Conservation (phyloP, 2,113 vertebrate species). For the Pollachius pollachius region DNA sequence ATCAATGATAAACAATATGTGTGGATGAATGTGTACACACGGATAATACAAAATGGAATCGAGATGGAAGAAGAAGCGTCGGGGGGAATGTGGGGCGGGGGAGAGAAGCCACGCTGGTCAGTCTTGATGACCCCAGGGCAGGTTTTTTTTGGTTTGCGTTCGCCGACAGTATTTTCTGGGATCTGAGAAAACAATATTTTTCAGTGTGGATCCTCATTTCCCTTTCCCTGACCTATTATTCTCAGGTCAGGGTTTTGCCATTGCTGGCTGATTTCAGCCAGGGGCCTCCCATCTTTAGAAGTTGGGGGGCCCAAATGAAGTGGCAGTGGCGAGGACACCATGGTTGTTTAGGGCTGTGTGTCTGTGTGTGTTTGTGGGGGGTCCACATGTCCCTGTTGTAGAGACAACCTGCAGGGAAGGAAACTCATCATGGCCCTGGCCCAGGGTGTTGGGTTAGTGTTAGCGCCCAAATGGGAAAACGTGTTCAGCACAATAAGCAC, state of each 20-base stretch:
- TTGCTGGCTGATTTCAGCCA: constrained; percentile 51
- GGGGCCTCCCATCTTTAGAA: constrained; percentile 24
- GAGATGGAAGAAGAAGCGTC: constrained; percentile 12
- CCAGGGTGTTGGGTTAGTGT: constrained; percentile 55
- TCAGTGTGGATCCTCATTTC: no score
- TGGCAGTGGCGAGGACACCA: no score
- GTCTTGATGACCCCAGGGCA: no score
- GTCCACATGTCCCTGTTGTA: constrained; percentile 32
- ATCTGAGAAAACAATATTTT: no score
- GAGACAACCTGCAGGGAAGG: constrained; percentile 42
- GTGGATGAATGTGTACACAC: constrained; percentile 55
- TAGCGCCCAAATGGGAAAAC: constrained; percentile 61
- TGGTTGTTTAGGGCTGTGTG: no score
- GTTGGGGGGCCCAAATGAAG: no score
- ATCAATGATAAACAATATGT: constrained; percentile 56
- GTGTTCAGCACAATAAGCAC: constrained; percentile 55
- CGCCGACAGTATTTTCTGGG: no score
- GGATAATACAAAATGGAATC: constrained; percentile 42
- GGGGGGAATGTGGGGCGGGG: background rate
- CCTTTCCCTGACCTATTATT: no score
- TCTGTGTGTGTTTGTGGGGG: no score
- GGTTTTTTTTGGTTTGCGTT: no score
- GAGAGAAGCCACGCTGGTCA: background rate
- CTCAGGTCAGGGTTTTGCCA: no score
- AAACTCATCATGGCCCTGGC: constrained; percentile 66